Conservation (phyloP, 2,797 vertebrate species). For the Euthynnus affinis region DNA sequence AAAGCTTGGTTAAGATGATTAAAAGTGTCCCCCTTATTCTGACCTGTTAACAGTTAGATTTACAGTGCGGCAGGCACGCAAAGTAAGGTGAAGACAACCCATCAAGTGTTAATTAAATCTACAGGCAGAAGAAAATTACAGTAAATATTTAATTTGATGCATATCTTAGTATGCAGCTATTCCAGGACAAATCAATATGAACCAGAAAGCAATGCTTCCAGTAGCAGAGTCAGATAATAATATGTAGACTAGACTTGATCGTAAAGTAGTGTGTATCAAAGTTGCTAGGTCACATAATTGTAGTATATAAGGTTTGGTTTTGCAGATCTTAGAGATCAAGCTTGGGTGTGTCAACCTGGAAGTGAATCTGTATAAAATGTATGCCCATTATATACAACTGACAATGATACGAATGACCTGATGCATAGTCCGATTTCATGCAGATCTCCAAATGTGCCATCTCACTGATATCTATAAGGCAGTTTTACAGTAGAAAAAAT, state of each 20-base stretch:
- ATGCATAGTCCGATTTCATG: not conserved
- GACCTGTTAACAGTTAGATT: constrained; percentile 8
- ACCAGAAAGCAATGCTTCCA: not conserved
- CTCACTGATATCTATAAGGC: not conserved
- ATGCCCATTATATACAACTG: not conserved
- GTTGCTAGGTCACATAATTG: not conserved
- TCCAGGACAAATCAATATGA: not conserved
- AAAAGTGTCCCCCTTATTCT: not conserved
- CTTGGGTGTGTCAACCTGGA: too few species aligned
- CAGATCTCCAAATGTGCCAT: not conserved
- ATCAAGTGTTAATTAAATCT: constrained; percentile 1
- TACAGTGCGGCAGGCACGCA: not conserved
- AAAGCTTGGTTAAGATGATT: constrained; percentile 11
- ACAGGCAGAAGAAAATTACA: not conserved
- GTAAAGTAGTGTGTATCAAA: not conserved
- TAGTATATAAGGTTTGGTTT: not conserved
- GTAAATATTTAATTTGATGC: not conserved
- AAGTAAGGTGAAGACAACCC: not conserved
- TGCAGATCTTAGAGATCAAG: not conserved
- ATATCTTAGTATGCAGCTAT: not conserved
- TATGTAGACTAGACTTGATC: not conserved
- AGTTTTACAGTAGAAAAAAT: too few species aligned
- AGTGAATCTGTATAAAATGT: not conserved
- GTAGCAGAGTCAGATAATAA: not conserved
- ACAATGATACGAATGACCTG: not conserved